A percentile compares a stretch with the other conserved stretches of the same genome.
Evolutionary conservation across 2,113 vertebrate genomes (phyloP).

Genomic region (Equus przewalskii): DNA sequence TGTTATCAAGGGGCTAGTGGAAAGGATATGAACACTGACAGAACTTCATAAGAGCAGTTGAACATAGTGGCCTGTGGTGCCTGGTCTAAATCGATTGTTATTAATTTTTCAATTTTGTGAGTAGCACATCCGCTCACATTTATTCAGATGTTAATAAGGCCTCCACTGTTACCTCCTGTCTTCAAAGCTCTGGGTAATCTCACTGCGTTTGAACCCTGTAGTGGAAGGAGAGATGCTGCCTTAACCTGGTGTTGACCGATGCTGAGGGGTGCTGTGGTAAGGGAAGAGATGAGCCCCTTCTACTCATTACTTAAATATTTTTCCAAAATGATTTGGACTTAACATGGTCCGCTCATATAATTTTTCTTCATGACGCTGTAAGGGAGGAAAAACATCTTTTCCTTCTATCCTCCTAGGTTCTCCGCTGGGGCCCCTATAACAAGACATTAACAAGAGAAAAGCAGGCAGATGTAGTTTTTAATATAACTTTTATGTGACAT

Average conservation of each 20-base stretch:
- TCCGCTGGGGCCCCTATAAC: neutral
- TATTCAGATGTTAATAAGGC: neutral
- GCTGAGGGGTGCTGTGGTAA: neutral
- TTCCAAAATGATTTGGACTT: neutral
- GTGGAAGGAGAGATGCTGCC: neutral
- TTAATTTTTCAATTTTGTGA: conserved; percentile 19
- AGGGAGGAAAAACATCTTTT: neutral
- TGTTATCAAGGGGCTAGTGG: neutral
- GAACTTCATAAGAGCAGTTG: neutral
- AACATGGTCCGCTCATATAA: neutral
- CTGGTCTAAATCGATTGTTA: neutral
- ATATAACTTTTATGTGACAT: neutral
- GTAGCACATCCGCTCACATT: neutral
- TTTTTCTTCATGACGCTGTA: neutral
- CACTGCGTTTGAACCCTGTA: neutral
- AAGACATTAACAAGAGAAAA: neutral
- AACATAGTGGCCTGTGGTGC: neutral
- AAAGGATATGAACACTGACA: neutral
- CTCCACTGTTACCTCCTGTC: neutral
- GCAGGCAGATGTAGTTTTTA: neutral
- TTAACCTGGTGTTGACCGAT: neutral
- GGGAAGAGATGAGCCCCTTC: neutral
- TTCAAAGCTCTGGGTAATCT: neutral
- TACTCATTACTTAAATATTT: neutral
- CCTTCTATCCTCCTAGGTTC: neutral